These are phyloP conservation scores for Octodon degus DNA, from an alignment of 2,113 vertebrate species.

Conservation along the genomic window DNA sequence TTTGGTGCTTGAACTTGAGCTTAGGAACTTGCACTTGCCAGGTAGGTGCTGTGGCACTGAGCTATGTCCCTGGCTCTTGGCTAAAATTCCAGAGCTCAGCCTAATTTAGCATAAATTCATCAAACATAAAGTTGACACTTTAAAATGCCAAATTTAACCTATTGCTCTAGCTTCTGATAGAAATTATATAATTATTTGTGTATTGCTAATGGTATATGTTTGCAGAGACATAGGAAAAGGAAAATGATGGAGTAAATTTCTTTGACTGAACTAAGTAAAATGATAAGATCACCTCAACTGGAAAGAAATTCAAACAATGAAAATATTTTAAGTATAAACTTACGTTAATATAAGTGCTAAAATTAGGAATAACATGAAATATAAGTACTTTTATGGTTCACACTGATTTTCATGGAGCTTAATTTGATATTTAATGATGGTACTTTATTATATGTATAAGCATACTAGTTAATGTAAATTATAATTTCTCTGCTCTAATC, in stretches of 20 bases:
- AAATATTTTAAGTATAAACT: not conserved
- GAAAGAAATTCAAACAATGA: not conserved
- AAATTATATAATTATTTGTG: not conserved
- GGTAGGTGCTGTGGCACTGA: not conserved
- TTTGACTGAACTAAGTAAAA: conserved; percentile 1
- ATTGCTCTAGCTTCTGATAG: not conserved
- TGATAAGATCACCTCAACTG: not conserved
- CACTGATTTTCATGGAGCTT: not conserved
- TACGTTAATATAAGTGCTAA: not conserved
- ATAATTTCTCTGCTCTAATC: not conserved
- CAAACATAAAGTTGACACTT: not conserved
- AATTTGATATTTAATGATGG: not conserved
- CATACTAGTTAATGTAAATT: not conserved
- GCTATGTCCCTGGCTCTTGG: not conserved
- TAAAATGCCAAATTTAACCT: not conserved
- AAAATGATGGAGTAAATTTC: no score
- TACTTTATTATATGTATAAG: not conserved
- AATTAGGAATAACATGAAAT: not conserved
- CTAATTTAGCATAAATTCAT: not conserved
- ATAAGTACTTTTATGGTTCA: not conserved
- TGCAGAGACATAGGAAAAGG: not conserved
- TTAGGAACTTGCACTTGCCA: not conserved
- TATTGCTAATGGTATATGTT: accelerated
- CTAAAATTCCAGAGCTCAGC: not conserved
- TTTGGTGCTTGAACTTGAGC: not conserved